phyloP scores from a whole-genome alignment of 2,888 invertebrate genomes.

The Augiades crinisus region DNA sequence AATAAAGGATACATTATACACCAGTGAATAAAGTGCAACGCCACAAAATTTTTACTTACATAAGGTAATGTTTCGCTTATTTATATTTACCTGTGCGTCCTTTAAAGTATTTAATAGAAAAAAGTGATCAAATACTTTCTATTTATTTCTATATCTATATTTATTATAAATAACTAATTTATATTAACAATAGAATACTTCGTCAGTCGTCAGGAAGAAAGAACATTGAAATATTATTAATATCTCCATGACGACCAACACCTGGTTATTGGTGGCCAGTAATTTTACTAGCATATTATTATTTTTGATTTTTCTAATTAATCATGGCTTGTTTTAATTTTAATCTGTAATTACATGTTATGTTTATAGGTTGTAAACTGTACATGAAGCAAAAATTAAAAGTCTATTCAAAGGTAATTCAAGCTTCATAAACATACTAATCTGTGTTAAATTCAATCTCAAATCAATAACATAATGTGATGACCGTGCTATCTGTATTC shows the following conservation, averaged over 20 bases:
- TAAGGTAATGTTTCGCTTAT: neutral
- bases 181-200: neutral
- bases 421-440: neutral
- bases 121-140: neutral
- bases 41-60: neutral
- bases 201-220: conserved; percentile 21
- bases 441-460: neutral
- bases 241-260: conserved; percentile 49
- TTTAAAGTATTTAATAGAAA: neutral
- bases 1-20: neutral
- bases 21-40: neutral
- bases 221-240: conserved; percentile 38
- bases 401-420: conserved; percentile 58
- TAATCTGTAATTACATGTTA: neutral
- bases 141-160: neutral
- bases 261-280: conserved; percentile 32
- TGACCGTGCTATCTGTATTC: neutral
- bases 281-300: neutral
- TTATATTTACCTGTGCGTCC: conserved; percentile 6
- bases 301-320: neutral
- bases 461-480: neutral
- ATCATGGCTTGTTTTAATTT: neutral
- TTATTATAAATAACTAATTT: neutral
- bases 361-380: conserved; percentile 51
- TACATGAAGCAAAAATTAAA: conserved; percentile 64